Evolutionary conservation across 37 sponge, comb jelly and placozoan species (phyloP).

Genomic region (Bolinopsis microptera): DNA sequence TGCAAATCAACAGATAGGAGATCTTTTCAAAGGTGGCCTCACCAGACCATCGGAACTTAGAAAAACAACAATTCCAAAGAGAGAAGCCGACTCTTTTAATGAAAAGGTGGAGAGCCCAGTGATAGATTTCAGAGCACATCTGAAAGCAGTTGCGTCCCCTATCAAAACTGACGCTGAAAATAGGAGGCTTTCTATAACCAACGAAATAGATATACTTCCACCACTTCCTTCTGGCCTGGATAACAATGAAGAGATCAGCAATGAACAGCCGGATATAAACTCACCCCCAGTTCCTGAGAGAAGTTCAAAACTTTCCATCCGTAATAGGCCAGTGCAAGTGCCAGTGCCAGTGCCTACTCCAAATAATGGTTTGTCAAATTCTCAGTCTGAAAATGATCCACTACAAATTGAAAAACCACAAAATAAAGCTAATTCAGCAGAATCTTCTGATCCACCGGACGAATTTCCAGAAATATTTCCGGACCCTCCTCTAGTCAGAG

Average conservation of each 20-base stretch:
- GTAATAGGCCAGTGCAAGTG: too few relatives aligned
- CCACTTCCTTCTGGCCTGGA: neutral
- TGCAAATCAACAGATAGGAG: neutral
- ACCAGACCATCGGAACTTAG: conserved; percentile 1
- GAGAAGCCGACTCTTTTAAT: neutral
- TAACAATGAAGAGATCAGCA: neutral
- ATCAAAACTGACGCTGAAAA: conserved; percentile 20
- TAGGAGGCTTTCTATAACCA: neutral
- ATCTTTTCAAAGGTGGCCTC: conserved; percentile 11
- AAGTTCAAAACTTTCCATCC: neutral
- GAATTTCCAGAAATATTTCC: neutral
- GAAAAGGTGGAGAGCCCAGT: neutral
- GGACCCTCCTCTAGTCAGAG: neutral
- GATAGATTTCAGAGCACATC: conserved; percentile 2
- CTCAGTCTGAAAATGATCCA: neutral
- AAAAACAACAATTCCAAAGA: neutral
- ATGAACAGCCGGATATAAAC: neutral
- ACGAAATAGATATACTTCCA: neutral
- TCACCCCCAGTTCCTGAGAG: conserved; percentile 18
- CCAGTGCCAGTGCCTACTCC: neutral
- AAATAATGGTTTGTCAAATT: too few relatives aligned
- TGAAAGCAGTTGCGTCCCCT: conserved; percentile 10
- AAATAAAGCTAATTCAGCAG: too few relatives aligned
- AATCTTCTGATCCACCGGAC: neutral
- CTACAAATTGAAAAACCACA: neutral